phyloP scores from a whole-genome alignment of 2,888 invertebrate species.

The Netelia melanura region DNA sequence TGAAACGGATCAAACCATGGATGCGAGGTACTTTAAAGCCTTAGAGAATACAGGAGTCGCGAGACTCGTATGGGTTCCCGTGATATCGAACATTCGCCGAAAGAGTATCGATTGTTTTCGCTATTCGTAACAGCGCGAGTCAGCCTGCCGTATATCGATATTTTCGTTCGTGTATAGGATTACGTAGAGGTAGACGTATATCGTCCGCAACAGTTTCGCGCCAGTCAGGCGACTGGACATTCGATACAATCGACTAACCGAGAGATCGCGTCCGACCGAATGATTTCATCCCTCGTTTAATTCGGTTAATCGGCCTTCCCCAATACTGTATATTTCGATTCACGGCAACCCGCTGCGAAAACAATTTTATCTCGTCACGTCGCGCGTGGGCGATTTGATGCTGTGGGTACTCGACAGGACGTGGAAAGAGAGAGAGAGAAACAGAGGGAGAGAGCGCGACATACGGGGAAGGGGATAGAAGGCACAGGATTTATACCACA shows the following conservation, averaged over 20 bases:
- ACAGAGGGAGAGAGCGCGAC: constrained; percentile 10
- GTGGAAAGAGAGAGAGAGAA: constrained; percentile 22
- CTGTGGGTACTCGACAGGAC: constrained; percentile 35
- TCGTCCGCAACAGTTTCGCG: constrained; percentile 53
- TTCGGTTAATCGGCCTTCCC: constrained; percentile 70
- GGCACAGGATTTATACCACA: constrained; percentile 55
- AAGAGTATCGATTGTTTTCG: constrained; percentile 45
- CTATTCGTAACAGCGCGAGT: constrained; percentile 29
- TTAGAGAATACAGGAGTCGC: no score
- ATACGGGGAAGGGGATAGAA: constrained; percentile 30
- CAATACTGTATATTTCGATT: constrained; percentile 71
- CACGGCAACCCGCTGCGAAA: constrained; percentile 67
- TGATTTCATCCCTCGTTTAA: constrained; percentile 71
- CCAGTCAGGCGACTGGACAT: constrained; percentile 60
- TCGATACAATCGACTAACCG: constrained; percentile 70
- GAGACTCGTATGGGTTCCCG: constrained; percentile 3
- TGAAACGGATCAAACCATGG: no score
- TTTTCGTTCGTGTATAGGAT: constrained; percentile 58
- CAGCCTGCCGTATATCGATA: constrained; percentile 46
- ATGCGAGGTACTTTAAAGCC: no score
- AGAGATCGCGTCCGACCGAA: constrained; percentile 70
- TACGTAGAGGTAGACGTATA: constrained; percentile 35
- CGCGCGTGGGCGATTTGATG: constrained; percentile 48
- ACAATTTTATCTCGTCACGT: constrained; percentile 70
- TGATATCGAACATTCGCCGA: constrained; percentile 32